These are phyloP conservation scores for Aplocera efformata DNA, from an alignment of 2,888 invertebrate species.

Conservation along the genomic window DNA sequence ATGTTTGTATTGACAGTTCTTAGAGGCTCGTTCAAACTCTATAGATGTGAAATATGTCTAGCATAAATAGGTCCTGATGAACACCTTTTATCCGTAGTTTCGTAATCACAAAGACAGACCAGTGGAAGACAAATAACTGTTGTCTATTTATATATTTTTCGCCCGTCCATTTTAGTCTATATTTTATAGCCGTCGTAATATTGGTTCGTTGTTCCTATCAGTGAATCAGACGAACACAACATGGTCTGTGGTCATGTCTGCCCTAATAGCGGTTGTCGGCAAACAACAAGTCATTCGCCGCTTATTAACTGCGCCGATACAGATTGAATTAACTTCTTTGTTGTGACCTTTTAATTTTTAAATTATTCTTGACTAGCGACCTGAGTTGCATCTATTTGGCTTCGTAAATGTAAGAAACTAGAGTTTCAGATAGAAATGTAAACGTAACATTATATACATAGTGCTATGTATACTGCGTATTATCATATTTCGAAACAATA, in stretches of 20 bases:
- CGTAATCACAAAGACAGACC: too few relatives aligned
- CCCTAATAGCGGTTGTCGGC: slow-evolving; percentile 39
- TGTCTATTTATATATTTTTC: too few relatives aligned
- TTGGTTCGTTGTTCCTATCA: slow-evolving; percentile 23
- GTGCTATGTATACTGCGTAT: too few relatives aligned
- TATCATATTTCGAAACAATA: too few relatives aligned
- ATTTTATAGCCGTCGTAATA: slow-evolving; percentile 6
- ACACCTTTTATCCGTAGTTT: background rate
- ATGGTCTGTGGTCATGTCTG: slow-evolving; percentile 47
- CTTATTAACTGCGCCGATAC: slow-evolving; percentile 65
- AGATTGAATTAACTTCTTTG: slow-evolving; percentile 72
- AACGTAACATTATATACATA: background rate
- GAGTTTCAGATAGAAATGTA: background rate
- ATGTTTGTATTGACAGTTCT: slow-evolving; percentile 52
- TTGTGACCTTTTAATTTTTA: slow-evolving; percentile 33
- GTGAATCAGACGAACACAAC: slow-evolving; percentile 39
- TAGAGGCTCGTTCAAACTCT: slow-evolving; percentile 23
- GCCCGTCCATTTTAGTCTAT: background rate
- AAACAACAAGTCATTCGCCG: slow-evolving; percentile 66
- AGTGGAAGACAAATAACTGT: too few relatives aligned
- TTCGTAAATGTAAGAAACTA: background rate
- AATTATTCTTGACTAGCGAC: slow-evolving; percentile 6
- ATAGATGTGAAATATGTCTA: slow-evolving; percentile 5
- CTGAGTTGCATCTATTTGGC: background rate
- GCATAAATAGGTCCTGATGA: background rate